Conservation (phyloP, 1,140 invertebrate genomes). For the Brachionus koreanus region DNA sequence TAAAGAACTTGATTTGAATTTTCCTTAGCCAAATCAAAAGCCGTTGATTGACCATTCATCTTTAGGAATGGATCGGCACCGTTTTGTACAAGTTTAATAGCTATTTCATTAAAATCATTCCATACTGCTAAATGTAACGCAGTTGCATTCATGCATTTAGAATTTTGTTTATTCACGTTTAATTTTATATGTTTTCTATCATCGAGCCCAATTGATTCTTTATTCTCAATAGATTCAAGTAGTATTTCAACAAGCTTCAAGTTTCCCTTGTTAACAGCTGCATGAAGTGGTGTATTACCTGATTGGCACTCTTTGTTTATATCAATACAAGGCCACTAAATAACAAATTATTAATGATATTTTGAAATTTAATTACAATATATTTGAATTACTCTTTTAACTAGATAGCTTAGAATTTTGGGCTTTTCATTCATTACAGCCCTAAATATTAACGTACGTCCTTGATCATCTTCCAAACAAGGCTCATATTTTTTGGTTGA, state of each 20-base stretch:
- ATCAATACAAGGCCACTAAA: conserved; percentile 48
- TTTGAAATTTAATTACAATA: too few species aligned
- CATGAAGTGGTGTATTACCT: conserved; percentile 57
- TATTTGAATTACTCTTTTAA: conserved; percentile 52
- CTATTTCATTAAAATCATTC: conserved; percentile 51
- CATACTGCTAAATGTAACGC: conserved; percentile 56
- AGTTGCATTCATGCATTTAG: conserved; percentile 55
- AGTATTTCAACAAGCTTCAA: conserved; percentile 50
- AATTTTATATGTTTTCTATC: conserved; percentile 46
- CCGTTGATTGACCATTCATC: conserved; percentile 51
- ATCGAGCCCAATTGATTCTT: background rate
- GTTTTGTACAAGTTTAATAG: conserved; percentile 49
- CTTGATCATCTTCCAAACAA: conserved; percentile 48
- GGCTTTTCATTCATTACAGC: conserved; percentile 55
- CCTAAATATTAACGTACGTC: conserved; percentile 51
- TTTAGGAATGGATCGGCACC: conserved; percentile 51
- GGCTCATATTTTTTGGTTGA: conserved; percentile 49
- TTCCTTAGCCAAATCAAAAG: conserved; percentile 52
- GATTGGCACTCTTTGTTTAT: conserved; percentile 52
- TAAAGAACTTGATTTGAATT: conserved; percentile 30
- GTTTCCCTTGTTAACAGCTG: conserved; percentile 54
- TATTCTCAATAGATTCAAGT: conserved; percentile 45
- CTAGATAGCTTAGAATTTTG: conserved; percentile 51
- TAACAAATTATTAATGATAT: too few species aligned
- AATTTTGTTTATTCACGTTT: conserved; percentile 51